Evolutionary conservation across 2,113 vertebrate genomes (phyloP).

Genomic region (Gadus macrocephalus): DNA sequence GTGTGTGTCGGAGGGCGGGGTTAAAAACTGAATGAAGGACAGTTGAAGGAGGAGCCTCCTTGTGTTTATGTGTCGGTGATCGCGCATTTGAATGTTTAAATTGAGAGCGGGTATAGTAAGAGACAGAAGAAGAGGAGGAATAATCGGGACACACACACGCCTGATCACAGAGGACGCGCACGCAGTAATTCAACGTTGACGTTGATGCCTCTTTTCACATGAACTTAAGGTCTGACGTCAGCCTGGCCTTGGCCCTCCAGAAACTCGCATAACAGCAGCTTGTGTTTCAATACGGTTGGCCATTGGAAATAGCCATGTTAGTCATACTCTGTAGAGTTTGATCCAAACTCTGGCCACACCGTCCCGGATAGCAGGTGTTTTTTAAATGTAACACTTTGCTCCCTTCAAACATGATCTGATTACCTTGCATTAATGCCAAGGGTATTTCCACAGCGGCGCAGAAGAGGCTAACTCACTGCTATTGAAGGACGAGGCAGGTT

Average conservation of each 20-base stretch:
- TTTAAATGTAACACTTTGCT: background rate
- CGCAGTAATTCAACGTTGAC: background rate
- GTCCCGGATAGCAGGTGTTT: background rate
- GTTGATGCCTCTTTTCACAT: constrained; percentile 25
- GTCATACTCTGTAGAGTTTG: constrained; percentile 23
- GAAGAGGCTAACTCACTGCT: background rate
- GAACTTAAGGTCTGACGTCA: constrained; percentile 48
- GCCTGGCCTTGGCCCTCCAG: constrained; percentile 33
- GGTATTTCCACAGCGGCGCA: background rate
- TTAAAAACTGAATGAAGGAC: constrained; percentile 57
- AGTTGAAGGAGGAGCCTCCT: constrained; percentile 26
- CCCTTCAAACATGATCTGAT: constrained; percentile 11
- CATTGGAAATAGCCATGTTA: constrained; percentile 54
- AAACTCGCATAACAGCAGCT: constrained; percentile 56
- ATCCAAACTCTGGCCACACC: background rate
- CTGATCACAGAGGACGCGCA: constrained; percentile 8
- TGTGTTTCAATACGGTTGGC: constrained; percentile 51
- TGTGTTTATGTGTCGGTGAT: background rate
- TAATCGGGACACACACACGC: constrained; percentile 3
- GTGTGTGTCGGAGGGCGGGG: background rate
- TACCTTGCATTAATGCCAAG: background rate
- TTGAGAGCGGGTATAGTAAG: constrained; percentile 31
- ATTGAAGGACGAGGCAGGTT: background rate
- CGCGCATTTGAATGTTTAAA: constrained; percentile 5
- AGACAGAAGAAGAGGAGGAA: constrained; percentile 13